Evolutionary conservation across 2,113 vertebrate species (phyloP), one percentile per base, ranked within the genome.

Genomic region (Dipodomys ordii): DNA sequence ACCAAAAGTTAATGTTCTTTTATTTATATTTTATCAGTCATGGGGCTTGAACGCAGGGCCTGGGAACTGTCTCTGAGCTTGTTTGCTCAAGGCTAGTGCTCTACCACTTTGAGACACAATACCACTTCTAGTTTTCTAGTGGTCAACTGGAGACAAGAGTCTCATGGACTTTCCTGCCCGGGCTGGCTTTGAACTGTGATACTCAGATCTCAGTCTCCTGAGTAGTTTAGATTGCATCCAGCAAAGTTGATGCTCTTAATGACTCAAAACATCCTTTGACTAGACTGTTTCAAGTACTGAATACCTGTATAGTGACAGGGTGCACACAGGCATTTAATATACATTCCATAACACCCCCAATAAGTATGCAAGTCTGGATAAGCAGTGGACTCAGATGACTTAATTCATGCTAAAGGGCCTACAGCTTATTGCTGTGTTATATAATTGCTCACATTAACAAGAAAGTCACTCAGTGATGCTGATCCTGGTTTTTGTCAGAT

Each of bases 401-500:
- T 64, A 62, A 65, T 67, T 74, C 30, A 84, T 22, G 32, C 64
- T 35, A 71, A 67, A 46, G 27, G 76, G 30, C 35, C 69, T 64
- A 64, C 15, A 18, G 64, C 28, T 78, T 90, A 73, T 32, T 19
- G 46, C 32, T 64, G 11, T 46, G 32, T n/a, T 94, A 69, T 2
- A 44, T 7, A 91, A 72, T 13, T 87, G 64, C 28, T 90, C 28
- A 80, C 39, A 77, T 80, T 53, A 82, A 87, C 3, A 39, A 84
- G 57, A 92, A 91, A 87, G 86, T 65, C 65, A 74, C 49, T 82
- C 62, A 60, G 20, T 69, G 60, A 85, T 57, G 22, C n/a, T 79
- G 39, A 71, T n/a, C 65, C 80, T 62, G 68, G 77, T 73, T 81
- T 57, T 93, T 81, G 94, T 89, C 53, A 90, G 69, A 78, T 53